phyloP scores from a whole-genome alignment of 2,113 vertebrate species.

The Poeciliopsis retropinna region DNA sequence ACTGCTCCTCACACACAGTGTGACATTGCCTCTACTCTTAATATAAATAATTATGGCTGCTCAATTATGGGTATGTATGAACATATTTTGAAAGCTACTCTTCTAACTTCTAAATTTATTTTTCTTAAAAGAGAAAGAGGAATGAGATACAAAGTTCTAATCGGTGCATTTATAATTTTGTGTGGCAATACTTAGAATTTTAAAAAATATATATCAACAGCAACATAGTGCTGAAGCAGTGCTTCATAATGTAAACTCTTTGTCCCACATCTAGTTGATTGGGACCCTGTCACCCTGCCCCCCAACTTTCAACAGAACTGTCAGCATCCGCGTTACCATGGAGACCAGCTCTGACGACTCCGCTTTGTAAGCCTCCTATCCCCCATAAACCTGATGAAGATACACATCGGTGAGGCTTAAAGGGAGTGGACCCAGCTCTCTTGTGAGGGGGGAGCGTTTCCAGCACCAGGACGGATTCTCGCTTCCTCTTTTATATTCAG shows the following conservation, averaged over 20 bases:
- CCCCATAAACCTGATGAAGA: background rate
- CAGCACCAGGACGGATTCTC: background rate
- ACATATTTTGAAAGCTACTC: background rate
- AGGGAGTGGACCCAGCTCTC: background rate
- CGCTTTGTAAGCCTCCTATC: background rate
- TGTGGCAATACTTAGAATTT: background rate
- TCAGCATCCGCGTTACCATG: conserved; percentile 51
- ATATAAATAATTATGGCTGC: background rate
- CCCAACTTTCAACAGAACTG: background rate
- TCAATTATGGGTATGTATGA: background rate
- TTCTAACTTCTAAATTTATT: background rate
- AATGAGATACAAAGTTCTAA: background rate
- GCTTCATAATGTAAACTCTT: background rate
- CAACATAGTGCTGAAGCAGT: no score
- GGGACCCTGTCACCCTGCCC: background rate
- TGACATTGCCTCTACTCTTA: background rate
- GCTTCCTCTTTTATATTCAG: conserved; percentile 29
- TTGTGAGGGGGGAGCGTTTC: background rate
- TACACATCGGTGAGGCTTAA: background rate
- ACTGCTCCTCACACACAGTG: background rate
- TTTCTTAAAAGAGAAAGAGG: background rate
- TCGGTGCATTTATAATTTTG: background rate
- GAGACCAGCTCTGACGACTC: conserved; percentile 12
- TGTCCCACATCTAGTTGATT: background rate
- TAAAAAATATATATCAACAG: no score